Evolutionary conservation across 1,140 invertebrate species (phyloP).

Genomic region (Riptortus pedestris): DNA sequence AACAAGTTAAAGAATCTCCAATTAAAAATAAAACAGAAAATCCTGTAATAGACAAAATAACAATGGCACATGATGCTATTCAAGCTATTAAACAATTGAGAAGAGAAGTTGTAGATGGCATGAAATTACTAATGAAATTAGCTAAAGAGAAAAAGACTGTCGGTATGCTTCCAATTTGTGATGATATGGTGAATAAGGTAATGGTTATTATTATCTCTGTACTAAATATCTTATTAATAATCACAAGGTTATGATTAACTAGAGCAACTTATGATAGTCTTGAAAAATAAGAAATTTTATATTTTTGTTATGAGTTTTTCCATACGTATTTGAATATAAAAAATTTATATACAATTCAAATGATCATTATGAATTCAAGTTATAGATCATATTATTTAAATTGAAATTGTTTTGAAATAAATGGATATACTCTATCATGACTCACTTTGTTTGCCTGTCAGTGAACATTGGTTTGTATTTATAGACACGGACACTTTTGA

Average conservation of each 20-base stretch:
- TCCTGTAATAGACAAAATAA: slow-evolving; percentile 59
- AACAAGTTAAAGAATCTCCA: slow-evolving; percentile 69
- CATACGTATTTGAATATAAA: no score
- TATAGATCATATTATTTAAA: no score
- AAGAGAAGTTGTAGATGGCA: slow-evolving; percentile 65
- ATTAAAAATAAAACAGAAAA: slow-evolving; percentile 47
- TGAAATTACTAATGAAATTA: slow-evolving; percentile 58
- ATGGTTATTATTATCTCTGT: slow-evolving; percentile 9
- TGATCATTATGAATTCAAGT: no score
- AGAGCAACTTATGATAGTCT: no score
- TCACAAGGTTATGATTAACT: background rate
- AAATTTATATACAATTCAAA: no score
- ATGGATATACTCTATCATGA: no score
- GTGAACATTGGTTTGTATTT: slow-evolving; percentile 24
- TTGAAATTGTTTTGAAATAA: no score
- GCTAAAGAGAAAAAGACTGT: slow-evolving; percentile 58
- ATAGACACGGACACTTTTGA: slow-evolving; percentile 60
- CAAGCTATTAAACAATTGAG: slow-evolving; percentile 64
- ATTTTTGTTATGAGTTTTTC: no score
- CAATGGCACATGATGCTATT: slow-evolving; percentile 68
- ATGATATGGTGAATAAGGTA: slow-evolving; percentile 62
- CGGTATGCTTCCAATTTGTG: slow-evolving; percentile 65
- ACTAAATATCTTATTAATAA: background rate
- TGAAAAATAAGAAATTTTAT: background rate
- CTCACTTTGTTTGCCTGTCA: no score